Conservation (phyloP, 1,140 invertebrate genomes). For the Berghia stephanieae region DNA sequence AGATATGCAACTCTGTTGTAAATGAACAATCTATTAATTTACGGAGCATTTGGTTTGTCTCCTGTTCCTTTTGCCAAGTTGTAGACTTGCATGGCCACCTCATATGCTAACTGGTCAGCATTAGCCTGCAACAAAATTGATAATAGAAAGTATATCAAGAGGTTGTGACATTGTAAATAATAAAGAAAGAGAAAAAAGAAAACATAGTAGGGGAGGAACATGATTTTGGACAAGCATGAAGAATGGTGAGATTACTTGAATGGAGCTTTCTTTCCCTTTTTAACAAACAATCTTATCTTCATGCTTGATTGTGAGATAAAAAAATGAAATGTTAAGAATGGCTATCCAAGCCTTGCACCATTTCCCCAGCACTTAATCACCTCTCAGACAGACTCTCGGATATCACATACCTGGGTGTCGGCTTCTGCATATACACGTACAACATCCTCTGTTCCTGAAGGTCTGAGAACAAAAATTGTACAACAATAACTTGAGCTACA, state of each 20-base stretch:
- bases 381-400: no score
- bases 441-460: constrained; percentile 97
- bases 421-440: constrained; percentile 97
- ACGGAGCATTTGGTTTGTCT: constrained; percentile 57
- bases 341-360: neutral
- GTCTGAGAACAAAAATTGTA: constrained; percentile 70
- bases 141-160: constrained; percentile 1
- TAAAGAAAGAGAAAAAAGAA: constrained; percentile 27
- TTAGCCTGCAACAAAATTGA: constrained; percentile 40
- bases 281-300: neutral
- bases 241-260: neutral
- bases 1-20: no score
- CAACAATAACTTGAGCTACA: neutral
- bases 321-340: neutral
- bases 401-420: constrained; percentile 72
- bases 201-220: neutral
- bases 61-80: constrained; percentile 80
- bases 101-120: constrained; percentile 75
- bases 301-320: neutral
- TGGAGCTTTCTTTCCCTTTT: neutral
- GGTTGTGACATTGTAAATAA: neutral
- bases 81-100: constrained; percentile 82
- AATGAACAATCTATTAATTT: no score
- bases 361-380: neutral
- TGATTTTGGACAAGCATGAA: neutral